phyloP scores from a whole-genome alignment of 2,888 invertebrate species.

The Nasonovia ribisnigri region DNA sequence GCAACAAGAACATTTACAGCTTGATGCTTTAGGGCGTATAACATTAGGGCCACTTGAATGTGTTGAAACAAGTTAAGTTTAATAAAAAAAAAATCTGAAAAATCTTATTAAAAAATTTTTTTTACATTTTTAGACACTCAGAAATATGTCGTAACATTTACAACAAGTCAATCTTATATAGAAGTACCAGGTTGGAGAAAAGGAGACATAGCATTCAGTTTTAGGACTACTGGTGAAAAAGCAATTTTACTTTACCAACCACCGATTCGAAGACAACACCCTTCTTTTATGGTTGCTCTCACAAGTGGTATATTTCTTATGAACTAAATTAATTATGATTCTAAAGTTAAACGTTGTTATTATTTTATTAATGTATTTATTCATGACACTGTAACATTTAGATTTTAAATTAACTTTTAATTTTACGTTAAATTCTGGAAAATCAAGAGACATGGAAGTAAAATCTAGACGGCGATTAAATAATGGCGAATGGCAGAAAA shows the following conservation, averaged over 20 bases:
- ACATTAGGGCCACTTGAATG: constrained; percentile 93
- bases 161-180: constrained; percentile 91
- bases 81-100: constrained; percentile 32
- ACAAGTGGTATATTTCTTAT: constrained; percentile 77
- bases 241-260: constrained; percentile 93
- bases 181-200: constrained; percentile 94
- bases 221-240: constrained; percentile 90
- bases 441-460: constrained; percentile 84
- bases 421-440: constrained; percentile 88
- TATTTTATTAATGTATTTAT: constrained; percentile 36
- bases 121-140: constrained; percentile 80
- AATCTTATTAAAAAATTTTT: constrained; percentile 3
- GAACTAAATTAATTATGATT: neutral
- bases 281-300: constrained; percentile 91
- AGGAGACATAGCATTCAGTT: constrained; percentile 92
- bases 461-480: constrained; percentile 86
- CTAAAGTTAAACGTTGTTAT: neutral
- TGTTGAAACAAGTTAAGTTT: constrained; percentile 86
- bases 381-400: constrained; percentile 69
- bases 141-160: constrained; percentile 93
- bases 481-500: constrained; percentile 95
- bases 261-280: constrained; percentile 88
- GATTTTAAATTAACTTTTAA: constrained; percentile 91
- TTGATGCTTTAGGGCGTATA: constrained; percentile 87
- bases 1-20: constrained; percentile 85